Percentiles rank a stretch among this genome's conserved stretches.
Conservation (phyloP, 2,797 vertebrate genomes). For the Xiphorhynchus erythropygius region DNA sequence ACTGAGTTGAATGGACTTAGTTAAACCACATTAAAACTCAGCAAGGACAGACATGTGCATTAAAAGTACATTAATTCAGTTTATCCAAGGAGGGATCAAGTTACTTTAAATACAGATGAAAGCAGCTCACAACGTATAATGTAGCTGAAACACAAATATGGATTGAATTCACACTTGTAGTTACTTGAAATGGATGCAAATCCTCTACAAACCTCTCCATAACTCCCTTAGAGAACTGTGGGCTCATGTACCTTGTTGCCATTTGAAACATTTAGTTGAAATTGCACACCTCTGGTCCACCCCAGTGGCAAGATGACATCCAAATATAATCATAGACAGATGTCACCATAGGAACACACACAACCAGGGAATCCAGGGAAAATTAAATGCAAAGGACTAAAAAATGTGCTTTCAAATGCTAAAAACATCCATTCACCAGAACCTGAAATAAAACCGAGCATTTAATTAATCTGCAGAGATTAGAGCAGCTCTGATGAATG, state of each 20-base stretch:
- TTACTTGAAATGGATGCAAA: neutral
- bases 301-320: neutral
- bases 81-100: neutral
- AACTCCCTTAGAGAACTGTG: neutral
- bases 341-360: neutral
- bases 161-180: neutral
- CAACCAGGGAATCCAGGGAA: neutral
- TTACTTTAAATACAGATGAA: neutral
- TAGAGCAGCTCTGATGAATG: neutral
- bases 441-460: neutral
- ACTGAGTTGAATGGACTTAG: neutral
- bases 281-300: neutral
- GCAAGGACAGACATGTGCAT: neutral
- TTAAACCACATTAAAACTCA: neutral
- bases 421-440: neutral
- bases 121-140: neutral
- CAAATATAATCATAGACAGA: neutral
- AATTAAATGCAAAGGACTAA: neutral
- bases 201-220: neutral
- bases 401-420: neutral
- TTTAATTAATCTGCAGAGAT: conserved; percentile 11
- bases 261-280: neutral
- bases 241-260: neutral
- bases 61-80: neutral
- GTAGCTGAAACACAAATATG: neutral